Conservation (phyloP, 2,113 vertebrate genomes). For the Pseudorhombus dupliciocellatus region DNA sequence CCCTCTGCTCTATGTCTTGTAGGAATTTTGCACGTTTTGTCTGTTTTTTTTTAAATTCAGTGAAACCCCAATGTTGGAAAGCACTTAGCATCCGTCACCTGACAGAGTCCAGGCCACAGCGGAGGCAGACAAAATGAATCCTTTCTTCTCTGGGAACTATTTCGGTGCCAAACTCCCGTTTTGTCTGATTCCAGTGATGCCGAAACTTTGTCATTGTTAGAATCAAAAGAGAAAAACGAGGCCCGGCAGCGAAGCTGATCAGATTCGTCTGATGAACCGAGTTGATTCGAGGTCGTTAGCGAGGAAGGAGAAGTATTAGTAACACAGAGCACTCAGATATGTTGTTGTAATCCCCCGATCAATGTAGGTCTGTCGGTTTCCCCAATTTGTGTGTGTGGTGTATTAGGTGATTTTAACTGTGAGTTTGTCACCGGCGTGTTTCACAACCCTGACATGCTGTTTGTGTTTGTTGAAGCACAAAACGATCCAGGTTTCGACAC, state of each 20-base stretch:
- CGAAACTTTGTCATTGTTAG: slow-evolving; percentile 65
- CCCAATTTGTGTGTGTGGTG: slow-evolving; percentile 7
- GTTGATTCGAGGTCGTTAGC: not conserved
- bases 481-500: slow-evolving; percentile 37
- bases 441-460: slow-evolving; percentile 1
- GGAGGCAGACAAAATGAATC: slow-evolving; percentile 42
- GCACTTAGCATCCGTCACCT: slow-evolving; percentile 43
- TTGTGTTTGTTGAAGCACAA: slow-evolving; percentile 41
- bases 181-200: slow-evolving; percentile 69
- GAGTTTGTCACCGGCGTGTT: not conserved
- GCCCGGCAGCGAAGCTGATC: slow-evolving; percentile 22
- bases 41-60: slow-evolving; percentile 21
- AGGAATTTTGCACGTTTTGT: slow-evolving; percentile 35
- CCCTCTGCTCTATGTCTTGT: slow-evolving; percentile 16
- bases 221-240: slow-evolving; percentile 25
- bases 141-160: slow-evolving; percentile 75
- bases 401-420: slow-evolving; percentile 16
- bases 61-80: slow-evolving; percentile 20
- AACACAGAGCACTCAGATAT: slow-evolving; percentile 11
- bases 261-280: slow-evolving; percentile 2
- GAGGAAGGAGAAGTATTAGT: slow-evolving; percentile 6
- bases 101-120: slow-evolving; percentile 5
- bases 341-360: slow-evolving; percentile 16
- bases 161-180: slow-evolving; percentile 80
- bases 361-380: slow-evolving; percentile 5